phyloP scores from a whole-genome alignment of 2,888 invertebrate species.

The Argyresthia goedartella region DNA sequence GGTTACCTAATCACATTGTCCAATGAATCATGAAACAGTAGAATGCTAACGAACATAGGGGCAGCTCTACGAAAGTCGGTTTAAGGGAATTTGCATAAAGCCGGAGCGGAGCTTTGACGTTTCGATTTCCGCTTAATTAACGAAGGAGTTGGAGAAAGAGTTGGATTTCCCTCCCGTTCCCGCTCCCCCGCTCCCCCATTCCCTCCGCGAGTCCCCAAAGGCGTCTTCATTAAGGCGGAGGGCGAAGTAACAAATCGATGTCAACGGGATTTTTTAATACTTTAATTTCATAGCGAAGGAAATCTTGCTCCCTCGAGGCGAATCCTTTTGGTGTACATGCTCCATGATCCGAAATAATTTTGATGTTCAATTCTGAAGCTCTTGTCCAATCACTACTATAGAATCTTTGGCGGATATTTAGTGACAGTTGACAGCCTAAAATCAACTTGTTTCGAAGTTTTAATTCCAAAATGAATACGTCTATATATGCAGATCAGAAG shows the following conservation, averaged over 20 bases:
- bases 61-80: conserved; percentile 44
- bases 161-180: conserved; percentile 25
- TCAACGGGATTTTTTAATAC: conserved; percentile 3
- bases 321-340: too few relatives aligned
- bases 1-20: not conserved
- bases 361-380: too few relatives aligned
- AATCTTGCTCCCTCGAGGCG: not conserved
- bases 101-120: conserved; percentile 55
- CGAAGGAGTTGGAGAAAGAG: conserved; percentile 50
- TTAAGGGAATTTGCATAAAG: conserved; percentile 62
- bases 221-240: conserved; percentile 2
- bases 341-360: too few relatives aligned
- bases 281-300: conserved; percentile 1
- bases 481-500: too few relatives aligned
- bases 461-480: too few relatives aligned
- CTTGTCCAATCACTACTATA: too few relatives aligned
- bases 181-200: conserved; percentile 37
- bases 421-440: too few relatives aligned
- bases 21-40: not conserved
- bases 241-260: conserved; percentile 3
- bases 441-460: too few relatives aligned
- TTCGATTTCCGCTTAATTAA: conserved; percentile 69
- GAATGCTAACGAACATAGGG: not conserved
- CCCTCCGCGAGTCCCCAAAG: conserved; percentile 29
- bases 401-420: too few relatives aligned